A percentile compares a stretch with the other conserved stretches of the same genome.
Conservation (phyloP, 2,888 invertebrate species). For the Myathropa florea region DNA sequence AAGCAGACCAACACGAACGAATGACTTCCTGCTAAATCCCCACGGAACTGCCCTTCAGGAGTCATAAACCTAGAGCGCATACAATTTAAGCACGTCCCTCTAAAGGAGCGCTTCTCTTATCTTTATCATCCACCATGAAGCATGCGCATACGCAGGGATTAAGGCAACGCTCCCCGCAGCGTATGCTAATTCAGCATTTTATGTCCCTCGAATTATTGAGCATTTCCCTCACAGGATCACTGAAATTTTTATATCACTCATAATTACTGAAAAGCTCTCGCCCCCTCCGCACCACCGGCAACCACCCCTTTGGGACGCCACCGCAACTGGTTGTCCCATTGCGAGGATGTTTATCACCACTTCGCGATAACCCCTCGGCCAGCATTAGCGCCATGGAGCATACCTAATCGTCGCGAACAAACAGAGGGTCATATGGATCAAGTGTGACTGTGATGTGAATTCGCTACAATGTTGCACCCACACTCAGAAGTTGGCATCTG, state of each 20-base stretch:
- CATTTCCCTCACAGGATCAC: constrained; percentile 3
- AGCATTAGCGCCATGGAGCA: constrained; percentile 25
- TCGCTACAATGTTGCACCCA: constrained; percentile 53
- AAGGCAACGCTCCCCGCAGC: neutral
- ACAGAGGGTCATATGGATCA: constrained; percentile 63
- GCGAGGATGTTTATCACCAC: constrained; percentile 13
- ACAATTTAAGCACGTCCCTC: neutral
- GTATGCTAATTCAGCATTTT: constrained; percentile 22
- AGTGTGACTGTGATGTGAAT: constrained; percentile 27
- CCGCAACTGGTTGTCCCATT: neutral
- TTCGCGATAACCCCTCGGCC: constrained; percentile 41
- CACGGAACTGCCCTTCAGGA: neutral
- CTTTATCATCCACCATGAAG: neutral
- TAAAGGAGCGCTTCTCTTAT: neutral
- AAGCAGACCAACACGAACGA: neutral
- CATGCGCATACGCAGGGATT: neutral
- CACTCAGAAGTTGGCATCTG: constrained; percentile 27
- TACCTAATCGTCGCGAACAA: neutral
- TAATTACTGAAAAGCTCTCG: constrained; percentile 3
- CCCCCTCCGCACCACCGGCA: neutral
- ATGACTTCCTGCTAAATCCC: neutral
- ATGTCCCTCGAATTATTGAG: constrained; percentile 20
- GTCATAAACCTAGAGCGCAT: neutral
- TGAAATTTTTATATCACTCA: constrained; percentile 19
- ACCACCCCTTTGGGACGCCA: neutral